Conservation (phyloP, 2,797 vertebrate genomes). For the Rhincodon typus region DNA sequence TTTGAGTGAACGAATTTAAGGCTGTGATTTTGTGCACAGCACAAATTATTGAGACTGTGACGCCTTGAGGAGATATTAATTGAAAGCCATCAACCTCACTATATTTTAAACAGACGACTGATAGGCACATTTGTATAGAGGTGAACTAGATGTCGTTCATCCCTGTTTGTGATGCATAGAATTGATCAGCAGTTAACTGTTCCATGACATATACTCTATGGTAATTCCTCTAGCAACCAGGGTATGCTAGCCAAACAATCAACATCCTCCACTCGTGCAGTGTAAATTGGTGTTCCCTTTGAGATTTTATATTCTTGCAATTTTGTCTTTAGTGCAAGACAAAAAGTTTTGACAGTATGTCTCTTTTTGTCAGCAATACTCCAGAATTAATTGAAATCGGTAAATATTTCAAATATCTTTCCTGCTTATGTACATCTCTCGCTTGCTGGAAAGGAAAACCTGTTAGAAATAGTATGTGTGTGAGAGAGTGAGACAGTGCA, state of each 20-base stretch:
- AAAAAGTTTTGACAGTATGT: no score
- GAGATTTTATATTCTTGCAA: no score
- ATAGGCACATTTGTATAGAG: background rate
- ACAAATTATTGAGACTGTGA: background rate
- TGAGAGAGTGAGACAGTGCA: background rate
- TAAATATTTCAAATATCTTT: background rate
- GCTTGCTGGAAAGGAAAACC: background rate
- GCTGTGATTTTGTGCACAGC: background rate
- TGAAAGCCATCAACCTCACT: background rate
- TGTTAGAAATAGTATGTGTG: background rate
- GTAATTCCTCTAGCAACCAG: no score
- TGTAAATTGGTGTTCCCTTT: no score
- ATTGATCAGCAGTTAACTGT: background rate
- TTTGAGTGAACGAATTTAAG: background rate
- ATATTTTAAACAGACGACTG: no score
- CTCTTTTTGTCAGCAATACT: no score
- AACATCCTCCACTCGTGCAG: no score
- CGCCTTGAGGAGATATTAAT: background rate
- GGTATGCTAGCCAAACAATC: no score
- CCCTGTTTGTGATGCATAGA: background rate
- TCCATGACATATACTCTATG: no score
- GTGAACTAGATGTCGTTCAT: background rate
- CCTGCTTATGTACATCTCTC: background rate
- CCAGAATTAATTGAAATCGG: background rate
- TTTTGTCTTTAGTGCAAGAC: no score